Conservation (phyloP, 2,113 vertebrate genomes). For the Lophius piscatorius region DNA sequence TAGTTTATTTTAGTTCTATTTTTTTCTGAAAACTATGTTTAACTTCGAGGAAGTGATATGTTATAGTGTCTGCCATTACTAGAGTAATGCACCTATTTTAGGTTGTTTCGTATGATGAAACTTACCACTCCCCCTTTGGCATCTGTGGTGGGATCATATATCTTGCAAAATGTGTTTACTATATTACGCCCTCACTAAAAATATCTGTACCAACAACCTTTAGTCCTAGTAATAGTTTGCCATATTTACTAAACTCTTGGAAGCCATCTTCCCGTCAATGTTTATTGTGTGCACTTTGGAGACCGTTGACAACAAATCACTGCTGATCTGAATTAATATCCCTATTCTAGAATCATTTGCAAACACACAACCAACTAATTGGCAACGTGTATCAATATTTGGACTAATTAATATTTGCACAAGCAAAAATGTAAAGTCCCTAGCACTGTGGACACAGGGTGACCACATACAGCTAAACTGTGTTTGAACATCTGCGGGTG, state of each 20-base stretch:
- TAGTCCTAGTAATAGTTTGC: conserved; percentile 20
- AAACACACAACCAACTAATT: too few species aligned
- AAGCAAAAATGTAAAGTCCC: background rate
- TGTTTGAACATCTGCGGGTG: conserved; percentile 29
- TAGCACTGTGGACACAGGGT: conserved; percentile 1
- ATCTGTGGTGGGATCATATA: conserved; percentile 6
- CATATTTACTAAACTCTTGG: conserved; percentile 11
- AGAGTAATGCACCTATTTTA: conserved; percentile 38
- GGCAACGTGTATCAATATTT: background rate
- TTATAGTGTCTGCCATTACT: background rate
- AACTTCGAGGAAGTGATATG: conserved; percentile 2
- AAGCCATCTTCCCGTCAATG: background rate
- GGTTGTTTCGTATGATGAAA: background rate
- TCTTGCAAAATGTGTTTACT: conserved; percentile 14
- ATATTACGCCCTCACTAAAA: background rate
- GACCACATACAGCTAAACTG: conserved; percentile 24
- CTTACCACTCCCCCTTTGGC: conserved; percentile 19
- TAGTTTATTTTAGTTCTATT: background rate
- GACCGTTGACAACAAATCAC: background rate
- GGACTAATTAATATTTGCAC: background rate
- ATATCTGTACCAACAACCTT: conserved; percentile 13
- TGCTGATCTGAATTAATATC: background rate
- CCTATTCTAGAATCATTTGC: background rate
- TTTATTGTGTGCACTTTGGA: background rate
- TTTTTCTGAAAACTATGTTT: background rate